Conservation (phyloP, 2,113 vertebrate species). For the Lota lota region DNA sequence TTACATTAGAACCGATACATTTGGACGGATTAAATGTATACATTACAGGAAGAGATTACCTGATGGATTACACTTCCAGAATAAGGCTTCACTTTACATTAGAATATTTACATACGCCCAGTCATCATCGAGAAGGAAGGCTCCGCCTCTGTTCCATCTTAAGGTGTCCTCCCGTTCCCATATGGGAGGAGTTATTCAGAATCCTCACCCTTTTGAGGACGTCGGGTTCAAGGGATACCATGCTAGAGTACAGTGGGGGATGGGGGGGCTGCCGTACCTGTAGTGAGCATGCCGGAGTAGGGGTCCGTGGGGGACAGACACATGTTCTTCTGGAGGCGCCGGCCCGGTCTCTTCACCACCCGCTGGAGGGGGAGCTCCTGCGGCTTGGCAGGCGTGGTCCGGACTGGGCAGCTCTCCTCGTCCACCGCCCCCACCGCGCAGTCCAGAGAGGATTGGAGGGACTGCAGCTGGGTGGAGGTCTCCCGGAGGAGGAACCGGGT, state of each 20-base stretch:
- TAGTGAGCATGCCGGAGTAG: conserved; percentile 75
- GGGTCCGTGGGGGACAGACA: conserved; percentile 84
- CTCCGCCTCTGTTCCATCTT: too few species aligned
- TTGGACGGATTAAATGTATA: too few species aligned
- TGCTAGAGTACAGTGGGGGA: background rate
- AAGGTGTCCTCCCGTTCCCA: too few species aligned
- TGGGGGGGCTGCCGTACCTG: conserved; percentile 50
- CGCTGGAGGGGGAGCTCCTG: conserved; percentile 66
- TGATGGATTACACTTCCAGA: too few species aligned
- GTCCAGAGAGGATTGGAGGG: conserved; percentile 89
- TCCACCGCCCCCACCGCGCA: conserved; percentile 89
- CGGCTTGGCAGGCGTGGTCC: conserved; percentile 62
- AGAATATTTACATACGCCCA: too few species aligned
- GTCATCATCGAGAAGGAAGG: too few species aligned
- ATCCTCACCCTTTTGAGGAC: too few species aligned
- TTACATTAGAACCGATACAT: too few species aligned
- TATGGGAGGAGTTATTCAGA: too few species aligned
- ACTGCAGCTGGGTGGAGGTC: conserved; percentile 90
- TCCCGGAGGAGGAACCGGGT: conserved; percentile 92
- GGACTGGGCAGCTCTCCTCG: conserved; percentile 74
- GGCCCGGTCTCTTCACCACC: conserved; percentile 74
- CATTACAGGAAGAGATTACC: too few species aligned
- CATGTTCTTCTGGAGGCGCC: conserved; percentile 81
- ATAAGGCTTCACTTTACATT: too few species aligned
- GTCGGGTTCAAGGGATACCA: background rate